phyloP scores from a whole-genome alignment of 2,113 vertebrate genomes.

The Dromaius novaehollandiae region DNA sequence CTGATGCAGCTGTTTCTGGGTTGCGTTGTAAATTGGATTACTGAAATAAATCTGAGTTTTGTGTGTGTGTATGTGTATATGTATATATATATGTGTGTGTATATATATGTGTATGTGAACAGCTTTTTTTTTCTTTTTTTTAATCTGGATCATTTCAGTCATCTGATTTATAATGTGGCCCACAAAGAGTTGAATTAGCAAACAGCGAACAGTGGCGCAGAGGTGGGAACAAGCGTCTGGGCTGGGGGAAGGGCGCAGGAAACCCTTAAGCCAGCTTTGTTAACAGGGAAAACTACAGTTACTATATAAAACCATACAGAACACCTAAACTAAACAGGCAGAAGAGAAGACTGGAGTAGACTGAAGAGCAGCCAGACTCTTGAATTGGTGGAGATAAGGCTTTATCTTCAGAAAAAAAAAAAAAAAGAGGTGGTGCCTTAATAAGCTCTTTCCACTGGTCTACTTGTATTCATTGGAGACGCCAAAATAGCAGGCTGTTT shows the following conservation, averaged over 20 bases:
- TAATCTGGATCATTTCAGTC: background rate
- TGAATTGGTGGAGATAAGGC: background rate
- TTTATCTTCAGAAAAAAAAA: background rate
- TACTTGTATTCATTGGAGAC: background rate
- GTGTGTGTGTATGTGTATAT: accelerated
- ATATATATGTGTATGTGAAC: accelerated
- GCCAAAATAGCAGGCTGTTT: background rate
- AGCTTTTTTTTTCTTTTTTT: background rate
- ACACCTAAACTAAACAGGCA: background rate
- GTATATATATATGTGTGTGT: too few species aligned
- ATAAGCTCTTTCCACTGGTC: background rate
- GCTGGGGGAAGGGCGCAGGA: slow-evolving; percentile 7
- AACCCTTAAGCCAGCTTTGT: background rate
- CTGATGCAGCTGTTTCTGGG: background rate
- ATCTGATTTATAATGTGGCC: background rate
- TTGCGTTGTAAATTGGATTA: background rate
- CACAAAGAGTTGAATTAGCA: background rate
- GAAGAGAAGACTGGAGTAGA: background rate
- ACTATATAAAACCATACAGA: background rate
- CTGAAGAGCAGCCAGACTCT: background rate
- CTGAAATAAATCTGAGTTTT: background rate
- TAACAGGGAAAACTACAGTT: background rate
- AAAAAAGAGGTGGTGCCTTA: slow-evolving; percentile 6
- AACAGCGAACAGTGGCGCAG: background rate
- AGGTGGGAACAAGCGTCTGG: background rate